These are phyloP conservation scores for Homarus americanus DNA, from an alignment of 1,140 invertebrate genomes.

Conservation along the genomic window DNA sequence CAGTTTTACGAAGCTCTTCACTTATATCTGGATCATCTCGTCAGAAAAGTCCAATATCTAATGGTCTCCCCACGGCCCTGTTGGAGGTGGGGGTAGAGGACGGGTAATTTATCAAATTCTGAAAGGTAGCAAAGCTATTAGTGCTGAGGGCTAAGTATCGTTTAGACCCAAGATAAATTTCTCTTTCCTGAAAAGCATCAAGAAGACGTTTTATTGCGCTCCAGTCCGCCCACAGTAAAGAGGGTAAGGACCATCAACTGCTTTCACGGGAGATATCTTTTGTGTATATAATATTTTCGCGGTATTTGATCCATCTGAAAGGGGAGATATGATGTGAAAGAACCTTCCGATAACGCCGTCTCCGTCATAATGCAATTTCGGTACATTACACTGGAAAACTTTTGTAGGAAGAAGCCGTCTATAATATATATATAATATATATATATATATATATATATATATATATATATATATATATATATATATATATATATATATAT, in stretches of 20 bases:
- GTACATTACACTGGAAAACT: too few species aligned
- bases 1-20: not conserved
- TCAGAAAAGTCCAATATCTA: not conserved
- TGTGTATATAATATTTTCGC: not conserved
- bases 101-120: constrained; percentile 42
- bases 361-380: too few species aligned
- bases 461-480: too few species aligned
- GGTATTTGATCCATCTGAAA: too few species aligned
- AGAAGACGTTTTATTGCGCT: constrained; percentile 24
- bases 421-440: too few species aligned
- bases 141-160: constrained; percentile 34
- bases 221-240: not conserved
- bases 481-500: too few species aligned
- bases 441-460: too few species aligned
- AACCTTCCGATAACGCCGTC: too few species aligned
- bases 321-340: too few species aligned
- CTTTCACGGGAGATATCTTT: not conserved
- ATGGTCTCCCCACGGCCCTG: not conserved
- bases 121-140: constrained; percentile 41
- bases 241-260: constrained; percentile 25
- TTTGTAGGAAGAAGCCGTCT: too few species aligned
- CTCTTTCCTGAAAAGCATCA: constrained; percentile 19
- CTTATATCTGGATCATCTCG: not conserved
- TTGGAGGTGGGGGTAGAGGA: not conserved
- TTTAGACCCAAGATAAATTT: constrained; percentile 20